phyloP scores from a whole-genome alignment of 2,888 invertebrate species.

The Gnatocerus cornutus region DNA sequence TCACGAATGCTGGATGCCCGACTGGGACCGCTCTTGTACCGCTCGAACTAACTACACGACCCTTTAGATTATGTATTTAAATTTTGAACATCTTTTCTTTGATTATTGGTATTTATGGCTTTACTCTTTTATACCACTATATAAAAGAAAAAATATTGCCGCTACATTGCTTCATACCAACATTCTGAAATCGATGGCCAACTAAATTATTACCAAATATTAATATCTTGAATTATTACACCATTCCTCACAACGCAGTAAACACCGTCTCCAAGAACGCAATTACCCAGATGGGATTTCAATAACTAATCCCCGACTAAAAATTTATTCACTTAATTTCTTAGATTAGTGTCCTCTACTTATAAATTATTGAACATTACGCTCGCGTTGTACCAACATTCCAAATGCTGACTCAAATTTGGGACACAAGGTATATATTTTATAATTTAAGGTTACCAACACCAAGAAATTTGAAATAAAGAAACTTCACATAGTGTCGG shows the following conservation, averaged over 20 bases:
- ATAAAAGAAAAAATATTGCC: slow-evolving; percentile 41
- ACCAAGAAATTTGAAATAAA: background rate
- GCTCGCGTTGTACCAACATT: too few relatives aligned
- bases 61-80: slow-evolving; percentile 62
- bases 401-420: too few relatives aligned
- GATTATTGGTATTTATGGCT: slow-evolving; percentile 59
- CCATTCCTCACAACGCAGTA: slow-evolving; percentile 38
- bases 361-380: background rate
- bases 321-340: slow-evolving; percentile 8
- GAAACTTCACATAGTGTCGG: background rate
- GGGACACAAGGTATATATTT: too few relatives aligned
- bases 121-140: slow-evolving; percentile 49
- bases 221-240: slow-evolving; percentile 44
- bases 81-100: slow-evolving; percentile 60
- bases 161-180: slow-evolving; percentile 41
- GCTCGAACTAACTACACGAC: slow-evolving; percentile 58
- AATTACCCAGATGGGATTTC: slow-evolving; percentile 21
- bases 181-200: slow-evolving; percentile 46
- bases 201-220: slow-evolving; percentile 47
- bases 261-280: slow-evolving; percentile 19
- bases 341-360: slow-evolving; percentile 4
- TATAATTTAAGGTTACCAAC: too few relatives aligned
- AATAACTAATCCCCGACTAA: slow-evolving; percentile 17
- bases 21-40: slow-evolving; percentile 54
- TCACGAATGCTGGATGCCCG: slow-evolving; percentile 61